Percentiles rank a stretch among this genome's conserved stretches.
These are phyloP conservation scores for Drusus annulatus DNA, from an alignment of 1,140 invertebrate genomes.

Conservation along the genomic window DNA sequence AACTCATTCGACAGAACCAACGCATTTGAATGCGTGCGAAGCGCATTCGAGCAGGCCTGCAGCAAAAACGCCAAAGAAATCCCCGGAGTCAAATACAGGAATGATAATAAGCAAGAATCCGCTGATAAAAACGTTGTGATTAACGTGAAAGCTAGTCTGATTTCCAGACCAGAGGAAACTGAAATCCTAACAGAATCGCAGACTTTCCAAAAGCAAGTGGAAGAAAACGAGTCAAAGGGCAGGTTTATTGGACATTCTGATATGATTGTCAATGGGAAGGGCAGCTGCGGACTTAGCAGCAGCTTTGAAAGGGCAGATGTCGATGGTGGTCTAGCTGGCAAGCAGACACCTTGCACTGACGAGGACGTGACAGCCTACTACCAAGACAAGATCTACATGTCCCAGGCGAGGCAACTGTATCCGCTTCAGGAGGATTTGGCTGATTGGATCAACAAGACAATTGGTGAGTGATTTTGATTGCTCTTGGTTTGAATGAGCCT, in stretches of 20 bases:
- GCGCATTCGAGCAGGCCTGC: conserved; percentile 62
- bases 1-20: conserved; percentile 70
- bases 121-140: conserved; percentile 51
- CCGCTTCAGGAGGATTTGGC: conserved; percentile 89
- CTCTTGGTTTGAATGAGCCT: not conserved
- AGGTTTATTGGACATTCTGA: conserved; percentile 64
- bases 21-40: conserved; percentile 68
- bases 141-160: not conserved
- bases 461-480: conserved; percentile 75
- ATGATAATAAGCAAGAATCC: not conserved
- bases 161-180: not conserved
- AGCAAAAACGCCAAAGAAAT: conserved; percentile 38
- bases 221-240: conserved; percentile 44
- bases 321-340: conserved; percentile 64
- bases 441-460: conserved; percentile 89
- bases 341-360: conserved; percentile 73
- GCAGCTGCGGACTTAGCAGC: conserved; percentile 59
- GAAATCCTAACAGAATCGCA: not conserved
- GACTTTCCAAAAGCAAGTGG: conserved; percentile 42
- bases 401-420: conserved; percentile 84
- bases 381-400: conserved; percentile 81
- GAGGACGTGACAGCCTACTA: conserved; percentile 82
- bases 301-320: conserved; percentile 73
- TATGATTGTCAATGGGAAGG: conserved; percentile 66
- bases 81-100: not conserved